Evolutionary conservation across 1,140 invertebrate genomes (phyloP).

Genomic region (Belonocnema kinseyi): DNA sequence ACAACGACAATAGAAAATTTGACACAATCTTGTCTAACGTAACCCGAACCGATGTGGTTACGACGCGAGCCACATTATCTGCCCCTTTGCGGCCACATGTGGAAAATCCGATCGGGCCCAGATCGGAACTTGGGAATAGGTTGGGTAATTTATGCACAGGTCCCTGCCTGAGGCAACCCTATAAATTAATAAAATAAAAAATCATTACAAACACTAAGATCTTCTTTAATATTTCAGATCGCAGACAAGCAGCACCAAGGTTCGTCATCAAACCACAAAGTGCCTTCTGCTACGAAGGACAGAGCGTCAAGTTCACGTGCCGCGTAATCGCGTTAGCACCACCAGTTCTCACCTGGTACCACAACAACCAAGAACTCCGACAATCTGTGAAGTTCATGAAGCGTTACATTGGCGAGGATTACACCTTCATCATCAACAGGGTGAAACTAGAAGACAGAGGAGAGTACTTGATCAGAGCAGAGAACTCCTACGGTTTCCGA

Average conservation of each 20-base stretch:
- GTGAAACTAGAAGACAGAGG: slow-evolving; percentile 96
- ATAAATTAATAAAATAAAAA: too few relatives aligned
- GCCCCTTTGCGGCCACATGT: too few relatives aligned
- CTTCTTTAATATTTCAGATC: slow-evolving; percentile 79
- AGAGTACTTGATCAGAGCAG: slow-evolving; percentile 97
- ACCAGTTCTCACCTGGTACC: slow-evolving; percentile 96
- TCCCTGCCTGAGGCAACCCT: too few relatives aligned
- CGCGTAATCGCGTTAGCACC: slow-evolving; percentile 95
- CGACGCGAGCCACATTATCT: too few relatives aligned
- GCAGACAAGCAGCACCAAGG: slow-evolving; percentile 96
- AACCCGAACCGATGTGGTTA: too few relatives aligned
- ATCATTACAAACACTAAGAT: too few relatives aligned
- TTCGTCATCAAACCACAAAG: slow-evolving; percentile 98
- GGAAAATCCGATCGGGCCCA: too few relatives aligned
- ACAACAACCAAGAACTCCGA: slow-evolving; percentile 93
- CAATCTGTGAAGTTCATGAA: slow-evolving; percentile 99
- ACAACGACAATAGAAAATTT: too few relatives aligned
- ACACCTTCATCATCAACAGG: slow-evolving; percentile 97
- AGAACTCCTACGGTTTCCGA: slow-evolving; percentile 97
- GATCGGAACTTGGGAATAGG: too few relatives aligned
- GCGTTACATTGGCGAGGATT: slow-evolving; percentile 96
- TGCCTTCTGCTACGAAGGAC: slow-evolving; percentile 97
- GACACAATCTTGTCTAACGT: too few relatives aligned
- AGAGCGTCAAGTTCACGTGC: slow-evolving; percentile 98
- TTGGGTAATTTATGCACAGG: too few relatives aligned